These are phyloP conservation scores for Poeciliopsis occidentalis DNA, from an alignment of 2,113 vertebrate genomes.

Conservation along the genomic window DNA sequence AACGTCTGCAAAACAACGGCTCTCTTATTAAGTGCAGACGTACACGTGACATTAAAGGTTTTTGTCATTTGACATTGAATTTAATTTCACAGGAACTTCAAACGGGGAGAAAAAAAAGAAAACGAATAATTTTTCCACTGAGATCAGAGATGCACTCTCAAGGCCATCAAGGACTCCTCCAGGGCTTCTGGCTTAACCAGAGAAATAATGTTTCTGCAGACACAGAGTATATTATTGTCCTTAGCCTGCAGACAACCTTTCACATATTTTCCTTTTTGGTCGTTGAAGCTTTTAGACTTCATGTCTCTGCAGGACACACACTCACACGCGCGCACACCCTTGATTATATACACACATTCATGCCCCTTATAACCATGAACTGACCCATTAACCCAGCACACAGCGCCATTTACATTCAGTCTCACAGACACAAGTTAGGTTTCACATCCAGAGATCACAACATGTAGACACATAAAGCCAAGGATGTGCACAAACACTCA, in stretches of 20 bases:
- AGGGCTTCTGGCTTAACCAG: constrained; percentile 59
- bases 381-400: constrained; percentile 79
- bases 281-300: constrained; percentile 67
- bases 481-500: constrained; percentile 9
- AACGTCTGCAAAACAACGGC: not conserved
- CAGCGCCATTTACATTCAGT: constrained; percentile 67
- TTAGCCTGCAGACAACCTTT: constrained; percentile 73
- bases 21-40: not conserved
- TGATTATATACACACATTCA: constrained; percentile 60
- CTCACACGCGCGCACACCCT: constrained; percentile 34
- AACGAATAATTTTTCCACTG: constrained; percentile 2
- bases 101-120: constrained; percentile 14
- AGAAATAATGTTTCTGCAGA: constrained; percentile 67
- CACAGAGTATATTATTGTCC: constrained; percentile 70
- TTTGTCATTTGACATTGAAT: not conserved
- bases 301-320: constrained; percentile 60
- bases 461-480: constrained; percentile 20
- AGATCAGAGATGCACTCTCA: constrained; percentile 42
- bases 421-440: constrained; percentile 68
- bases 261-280: constrained; percentile 66
- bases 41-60: not conserved
- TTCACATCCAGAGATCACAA: constrained; percentile 39
- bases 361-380: constrained; percentile 64
- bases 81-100: constrained; percentile 13
- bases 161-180: constrained; percentile 56